These are phyloP conservation scores for Aporrectodea caliginosa DNA, from an alignment of 1,140 invertebrate genomes.

Conservation along the genomic window DNA sequence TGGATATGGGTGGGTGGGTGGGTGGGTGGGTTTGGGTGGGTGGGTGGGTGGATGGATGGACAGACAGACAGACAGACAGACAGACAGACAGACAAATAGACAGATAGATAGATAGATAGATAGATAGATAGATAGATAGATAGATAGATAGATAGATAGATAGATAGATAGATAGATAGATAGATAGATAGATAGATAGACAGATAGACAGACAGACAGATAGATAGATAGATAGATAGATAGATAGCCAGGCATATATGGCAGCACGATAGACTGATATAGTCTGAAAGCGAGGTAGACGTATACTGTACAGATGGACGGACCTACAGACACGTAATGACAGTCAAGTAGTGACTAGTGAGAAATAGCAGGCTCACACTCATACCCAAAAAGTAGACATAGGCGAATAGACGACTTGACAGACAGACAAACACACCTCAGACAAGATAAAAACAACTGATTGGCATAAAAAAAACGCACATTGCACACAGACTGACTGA, in stretches of 20 bases:
- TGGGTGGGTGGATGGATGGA: not conserved
- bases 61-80: not conserved
- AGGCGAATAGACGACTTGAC: not conserved
- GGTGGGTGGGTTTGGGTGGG: not conserved
- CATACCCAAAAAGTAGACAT: not conserved
- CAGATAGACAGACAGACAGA: not conserved
- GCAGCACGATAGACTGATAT: too few relatives aligned
- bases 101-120: not conserved
- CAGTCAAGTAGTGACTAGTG: too few relatives aligned
- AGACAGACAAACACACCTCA: not conserved
- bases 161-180: not conserved
- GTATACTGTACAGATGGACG: too few relatives aligned
- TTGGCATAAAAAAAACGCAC: too few relatives aligned
- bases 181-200: not conserved
- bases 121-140: not conserved
- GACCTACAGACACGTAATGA: too few relatives aligned
- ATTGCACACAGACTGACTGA: too few relatives aligned
- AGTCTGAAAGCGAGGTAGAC: too few relatives aligned
- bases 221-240: not conserved
- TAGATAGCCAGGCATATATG: not conserved
- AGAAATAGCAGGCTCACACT: too few relatives aligned
- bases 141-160: not conserved
- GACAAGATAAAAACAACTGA: too few relatives aligned
- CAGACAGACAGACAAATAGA: not conserved
- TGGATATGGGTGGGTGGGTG: not conserved